Evolutionary conservation across 2,797 vertebrate genomes (phyloP), one percentile per base, ranked within the genome.

Genomic region (Diplodus puntazzo): DNA sequence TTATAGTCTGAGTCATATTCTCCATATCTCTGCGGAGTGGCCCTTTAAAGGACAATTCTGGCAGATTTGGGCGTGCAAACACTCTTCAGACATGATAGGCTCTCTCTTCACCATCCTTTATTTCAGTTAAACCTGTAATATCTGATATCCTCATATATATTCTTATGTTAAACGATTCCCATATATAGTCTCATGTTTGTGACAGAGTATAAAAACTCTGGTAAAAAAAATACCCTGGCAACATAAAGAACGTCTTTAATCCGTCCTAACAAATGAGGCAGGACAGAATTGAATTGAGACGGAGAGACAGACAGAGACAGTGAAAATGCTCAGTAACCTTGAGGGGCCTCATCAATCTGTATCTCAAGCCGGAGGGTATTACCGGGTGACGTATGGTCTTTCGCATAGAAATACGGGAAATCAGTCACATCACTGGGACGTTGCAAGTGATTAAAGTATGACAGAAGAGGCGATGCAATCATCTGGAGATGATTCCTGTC

Each of bases 381-480:
- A 59, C 14, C 53, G 61, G 0, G 63, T 77, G 85, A 84, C 61
- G 59, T 30, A 34, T 34, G 69, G 57, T 17, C 8, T 11, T 50
- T 59, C 6, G 69, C 18, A 65, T 72, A 61, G 60, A 79, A 81
- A 75, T 55, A 42, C 2, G 11, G 42, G 34, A 57, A 78, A 61
- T 55, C 78, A 69, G 46, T 75, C 64, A 48, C 42, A 46, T 77
- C 54, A 68, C 17, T 69, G 39, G 46, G 69, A 79, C 76, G 59
- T 58, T 82, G 70, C 30, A 58, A 75, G 78, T 83, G 76, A 90
- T 91, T 89, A 63, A 86, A 83, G 73, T 77, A 42, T 49, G 76
- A 82, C 79, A 80, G 65, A 79, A 79, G 82, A 87, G 73, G 69
- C 6, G 16, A 81, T 84, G 65, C 77, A 91, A 88, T 92, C 86